phyloP scores from a whole-genome alignment of 2,797 vertebrate genomes.

The Channallabes apus region DNA sequence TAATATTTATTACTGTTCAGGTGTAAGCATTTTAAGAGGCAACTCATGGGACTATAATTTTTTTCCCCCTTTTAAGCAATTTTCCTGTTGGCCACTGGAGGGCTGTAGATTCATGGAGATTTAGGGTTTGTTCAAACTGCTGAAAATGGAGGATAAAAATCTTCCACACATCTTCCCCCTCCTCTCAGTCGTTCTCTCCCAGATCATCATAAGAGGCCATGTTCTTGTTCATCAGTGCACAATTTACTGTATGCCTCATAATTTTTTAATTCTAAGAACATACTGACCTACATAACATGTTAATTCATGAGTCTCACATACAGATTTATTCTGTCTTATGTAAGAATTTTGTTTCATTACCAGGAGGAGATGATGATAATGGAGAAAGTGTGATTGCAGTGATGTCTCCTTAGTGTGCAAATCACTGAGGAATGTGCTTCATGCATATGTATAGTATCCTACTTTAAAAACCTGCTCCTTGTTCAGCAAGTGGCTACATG shows the following conservation, averaged over 20 bases:
- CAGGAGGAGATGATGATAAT: not conserved
- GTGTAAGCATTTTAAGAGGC: not conserved
- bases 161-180: not conserved
- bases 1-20: too few relatives aligned
- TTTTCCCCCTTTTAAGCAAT: not conserved
- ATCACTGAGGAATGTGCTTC: not conserved
- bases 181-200: not conserved
- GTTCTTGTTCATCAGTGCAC: not conserved
- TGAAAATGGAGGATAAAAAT: not conserved
- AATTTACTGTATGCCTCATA: not conserved
- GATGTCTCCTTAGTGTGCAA: not conserved
- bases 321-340: not conserved
- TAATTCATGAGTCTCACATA: constrained; percentile 16
- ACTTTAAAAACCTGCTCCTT: not conserved
- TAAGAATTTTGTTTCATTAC: not conserved
- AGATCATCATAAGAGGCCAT: not conserved
- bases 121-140: not conserved
- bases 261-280: constrained; percentile 15
- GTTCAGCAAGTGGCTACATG: not conserved
- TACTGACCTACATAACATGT: constrained; percentile 25
- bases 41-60: not conserved
- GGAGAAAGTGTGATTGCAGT: not conserved
- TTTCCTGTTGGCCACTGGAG: constrained; percentile 11
- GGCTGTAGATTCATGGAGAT: constrained; percentile 25
- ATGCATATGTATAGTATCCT: not conserved